Base-by-base conservation (phyloP, 2,888 invertebrate genomes). In the Hypercompe scribonia region DNA sequence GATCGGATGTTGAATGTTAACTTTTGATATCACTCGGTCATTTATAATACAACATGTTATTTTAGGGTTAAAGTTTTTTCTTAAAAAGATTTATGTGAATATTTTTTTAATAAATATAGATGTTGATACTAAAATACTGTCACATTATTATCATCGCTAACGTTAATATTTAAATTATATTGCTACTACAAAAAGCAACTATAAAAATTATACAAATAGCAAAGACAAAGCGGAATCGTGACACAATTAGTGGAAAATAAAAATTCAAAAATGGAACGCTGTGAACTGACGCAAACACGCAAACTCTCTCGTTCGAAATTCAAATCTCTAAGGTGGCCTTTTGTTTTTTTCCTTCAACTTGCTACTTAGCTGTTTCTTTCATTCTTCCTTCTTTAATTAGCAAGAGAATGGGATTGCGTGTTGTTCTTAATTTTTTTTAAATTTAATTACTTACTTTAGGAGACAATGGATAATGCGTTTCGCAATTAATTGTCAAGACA, bases 371-470 rank as follows among this genome's bases (percentile, higher is more conserved):
- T 89, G 89, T 88, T 92, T 91, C 92, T 93, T 93, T 92, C 92
- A 91, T 94, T 94, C 93, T 90, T 89, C 90, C 88, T 94, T 93
- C 94, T 95, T 95, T 95, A 94, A 95, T 95, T 94, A 94, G 92
- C 91, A 77, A 93, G 93, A 93, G 93, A 94, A 94, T 92, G 88
- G 90, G 89, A 93, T 94, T 93, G 95, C 95, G 94, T 95, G 94
- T 92, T 90, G 88, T 90, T 93, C 92, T 92, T 92, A 92, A 81
- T 92, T 94, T 94, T 93, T 94, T 93, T 89, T 10, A 90, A n/a
- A 95, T 95, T 94, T 93, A 94, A 95, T 95, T 94, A 94, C 91
- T 79, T 84, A 86, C 88, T 81, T 83, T 88, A 84, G 87, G 87
- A 94, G 92, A 95, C 94, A 94, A 95, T 91, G 92, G 91, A 88